Evolutionary conservation across 2,113 vertebrate species (phyloP).

Genomic region (Cynopterus brachyotis): DNA sequence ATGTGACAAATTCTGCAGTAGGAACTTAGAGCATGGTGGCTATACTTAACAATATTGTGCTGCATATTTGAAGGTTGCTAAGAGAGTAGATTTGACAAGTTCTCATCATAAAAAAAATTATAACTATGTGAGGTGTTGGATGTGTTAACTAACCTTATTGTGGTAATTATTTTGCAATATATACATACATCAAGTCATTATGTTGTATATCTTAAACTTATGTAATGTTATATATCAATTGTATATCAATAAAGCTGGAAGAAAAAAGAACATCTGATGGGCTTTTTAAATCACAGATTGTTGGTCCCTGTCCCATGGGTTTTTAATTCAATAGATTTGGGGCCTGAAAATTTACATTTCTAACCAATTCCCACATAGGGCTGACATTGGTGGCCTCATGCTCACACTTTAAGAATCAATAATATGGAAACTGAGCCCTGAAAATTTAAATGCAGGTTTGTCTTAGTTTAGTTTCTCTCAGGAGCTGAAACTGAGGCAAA

Average conservation of each 20-base stretch:
- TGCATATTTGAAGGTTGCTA: background rate
- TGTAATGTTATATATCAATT: background rate
- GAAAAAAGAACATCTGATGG: background rate
- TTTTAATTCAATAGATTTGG: background rate
- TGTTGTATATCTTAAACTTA: background rate
- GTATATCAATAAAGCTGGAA: background rate
- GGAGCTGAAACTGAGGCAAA: background rate
- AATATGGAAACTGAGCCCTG: too few species aligned
- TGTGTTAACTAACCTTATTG: background rate
- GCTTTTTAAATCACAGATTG: background rate
- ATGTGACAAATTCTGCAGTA: background rate
- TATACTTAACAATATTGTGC: background rate
- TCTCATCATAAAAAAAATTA: background rate
- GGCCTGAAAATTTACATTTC: background rate
- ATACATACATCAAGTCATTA: background rate
- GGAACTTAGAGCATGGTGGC: background rate
- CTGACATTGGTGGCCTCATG: background rate
- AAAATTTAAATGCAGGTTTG: too few species aligned
- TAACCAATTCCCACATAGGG: too few species aligned
- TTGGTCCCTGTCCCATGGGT: too few species aligned
- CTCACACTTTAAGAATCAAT: background rate
- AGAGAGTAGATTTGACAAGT: background rate
- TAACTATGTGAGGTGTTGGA: background rate
- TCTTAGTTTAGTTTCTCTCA: background rate
- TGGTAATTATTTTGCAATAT: background rate